A percentile compares a stretch with the other conserved stretches of the same genome.
Conservation (phyloP, 92 coral and sea anemone genomes). For the Chrysogorgia sp. region DNA sequence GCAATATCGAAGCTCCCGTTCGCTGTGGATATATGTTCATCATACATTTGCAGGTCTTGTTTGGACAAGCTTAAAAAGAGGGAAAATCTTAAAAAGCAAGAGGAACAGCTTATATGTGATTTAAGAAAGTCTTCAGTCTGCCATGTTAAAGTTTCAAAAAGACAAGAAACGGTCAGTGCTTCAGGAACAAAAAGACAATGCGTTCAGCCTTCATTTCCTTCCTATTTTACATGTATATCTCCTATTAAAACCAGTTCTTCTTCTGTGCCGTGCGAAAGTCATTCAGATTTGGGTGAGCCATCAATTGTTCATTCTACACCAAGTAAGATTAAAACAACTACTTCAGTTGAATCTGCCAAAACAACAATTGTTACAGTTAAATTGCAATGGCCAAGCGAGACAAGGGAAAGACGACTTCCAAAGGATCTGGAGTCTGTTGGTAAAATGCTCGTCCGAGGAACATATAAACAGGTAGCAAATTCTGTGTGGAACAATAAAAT, state of each 20-base stretch:
- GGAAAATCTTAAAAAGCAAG: neutral
- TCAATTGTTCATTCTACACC: no score
- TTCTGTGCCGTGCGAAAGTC: neutral
- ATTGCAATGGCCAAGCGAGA: no score
- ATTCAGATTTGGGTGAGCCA: neutral
- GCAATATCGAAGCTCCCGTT: neutral
- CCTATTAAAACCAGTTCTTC: neutral
- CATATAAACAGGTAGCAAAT: neutral
- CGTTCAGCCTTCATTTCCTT: neutral
- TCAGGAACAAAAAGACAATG: neutral
- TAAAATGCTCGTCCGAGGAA: neutral
- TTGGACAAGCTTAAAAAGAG: neutral
- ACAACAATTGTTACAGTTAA: neutral
- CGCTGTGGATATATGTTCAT: neutral
- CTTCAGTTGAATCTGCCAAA: neutral
- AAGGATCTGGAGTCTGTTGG: no score
- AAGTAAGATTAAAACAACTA: neutral
- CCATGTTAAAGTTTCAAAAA: neutral
- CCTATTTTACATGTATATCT: neutral
- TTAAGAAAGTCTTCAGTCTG: neutral
- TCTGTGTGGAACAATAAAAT: no score
- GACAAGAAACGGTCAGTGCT: neutral
- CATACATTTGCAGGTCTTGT: neutral
- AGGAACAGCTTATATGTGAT: neutral
- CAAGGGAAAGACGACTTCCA: no score